Percentiles rank a stretch among this genome's conserved stretches.
These are phyloP conservation scores for Acrocephalus scirpaceus DNA, from an alignment of 2,797 vertebrate species.

Conservation along the genomic window DNA sequence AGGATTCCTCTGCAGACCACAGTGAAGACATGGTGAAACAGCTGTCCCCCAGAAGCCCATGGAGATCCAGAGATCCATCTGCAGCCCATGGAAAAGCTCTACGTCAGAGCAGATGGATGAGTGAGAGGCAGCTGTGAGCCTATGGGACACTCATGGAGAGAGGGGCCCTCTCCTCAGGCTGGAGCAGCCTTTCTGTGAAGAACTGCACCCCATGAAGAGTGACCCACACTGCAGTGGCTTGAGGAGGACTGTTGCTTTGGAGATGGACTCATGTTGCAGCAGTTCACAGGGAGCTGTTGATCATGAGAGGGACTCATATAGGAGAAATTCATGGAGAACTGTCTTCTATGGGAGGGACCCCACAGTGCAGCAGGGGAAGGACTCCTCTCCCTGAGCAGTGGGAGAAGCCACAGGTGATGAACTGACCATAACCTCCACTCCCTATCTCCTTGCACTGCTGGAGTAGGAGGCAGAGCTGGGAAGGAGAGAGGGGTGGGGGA, in stretches of 20 bases:
- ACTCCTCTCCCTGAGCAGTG: neutral
- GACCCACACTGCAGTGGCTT: neutral
- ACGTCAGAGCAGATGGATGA: neutral
- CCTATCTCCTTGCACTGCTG: neutral
- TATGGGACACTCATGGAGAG: neutral
- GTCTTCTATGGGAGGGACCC: neutral
- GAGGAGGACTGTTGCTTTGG: neutral
- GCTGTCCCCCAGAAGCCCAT: neutral
- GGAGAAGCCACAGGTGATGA: neutral
- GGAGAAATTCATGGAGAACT: neutral
- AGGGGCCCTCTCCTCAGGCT: neutral
- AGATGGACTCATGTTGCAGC: neutral
- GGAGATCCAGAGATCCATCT: neutral
- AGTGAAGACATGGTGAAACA: neutral
- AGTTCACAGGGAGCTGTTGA: neutral
- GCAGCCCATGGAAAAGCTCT: neutral
- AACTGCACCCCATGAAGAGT: fast-evolving
- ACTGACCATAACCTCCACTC: neutral
- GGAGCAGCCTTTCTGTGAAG: neutral
- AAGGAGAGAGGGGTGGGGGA: neutral
- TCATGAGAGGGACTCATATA: neutral
- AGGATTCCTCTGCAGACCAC: neutral
- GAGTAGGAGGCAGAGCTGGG: neutral
- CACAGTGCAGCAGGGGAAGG: neutral
- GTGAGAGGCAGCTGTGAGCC: neutral